Evolutionary conservation across 2,797 vertebrate genomes (phyloP), one percentile per base, ranked within the genome.

Genomic region (Eulemur rubriventer): DNA sequence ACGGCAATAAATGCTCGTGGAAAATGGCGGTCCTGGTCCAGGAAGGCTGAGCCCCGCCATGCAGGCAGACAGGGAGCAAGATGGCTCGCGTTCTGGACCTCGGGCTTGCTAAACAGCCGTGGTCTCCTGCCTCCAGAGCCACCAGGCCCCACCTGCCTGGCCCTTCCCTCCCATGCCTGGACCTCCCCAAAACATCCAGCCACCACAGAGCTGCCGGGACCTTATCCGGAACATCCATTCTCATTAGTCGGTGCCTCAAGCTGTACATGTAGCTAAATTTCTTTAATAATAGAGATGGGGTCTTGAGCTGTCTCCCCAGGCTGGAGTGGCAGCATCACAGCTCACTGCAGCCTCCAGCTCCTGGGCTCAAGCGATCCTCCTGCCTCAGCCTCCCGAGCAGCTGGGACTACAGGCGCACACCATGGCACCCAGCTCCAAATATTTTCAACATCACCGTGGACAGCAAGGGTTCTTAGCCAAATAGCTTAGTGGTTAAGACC

Each of bases 1-100:
- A 20, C 7, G 10, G 26, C 1, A 1, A 13, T 13, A 4, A 6
- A 10, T 6, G 17, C 3, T 24, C 57, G 38, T 52, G 57, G 38
- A 43, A 13, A 28, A 46, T 6, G 41, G n/a, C 72, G 52, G 13
- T 59, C 16, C 8, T 24, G 63, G 35, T 69, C 52, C 63, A 2
- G 70, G 84, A 48, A 61, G 81, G 38, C 83, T 88, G 46, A 18
- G 20, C 24, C 38, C 46, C 52, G 22, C 73, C n/a, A 9, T 4
- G 9, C 55, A 0, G 0, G 28, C 18, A 26, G 65, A 30, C 1
- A 28, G 13, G 55, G 18, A 57, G 11, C 33, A 24, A 57, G 63
- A 55, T 17, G 30, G 7, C 46, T 30, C 2, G 16, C 6, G 22
- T 9, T 30, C 33, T 24, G 30, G 14, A 41, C 50, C 14, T 28